These are phyloP conservation scores for Zosterops hypoxanthus DNA, from an alignment of 2,113 vertebrate species.

Conservation along the genomic window DNA sequence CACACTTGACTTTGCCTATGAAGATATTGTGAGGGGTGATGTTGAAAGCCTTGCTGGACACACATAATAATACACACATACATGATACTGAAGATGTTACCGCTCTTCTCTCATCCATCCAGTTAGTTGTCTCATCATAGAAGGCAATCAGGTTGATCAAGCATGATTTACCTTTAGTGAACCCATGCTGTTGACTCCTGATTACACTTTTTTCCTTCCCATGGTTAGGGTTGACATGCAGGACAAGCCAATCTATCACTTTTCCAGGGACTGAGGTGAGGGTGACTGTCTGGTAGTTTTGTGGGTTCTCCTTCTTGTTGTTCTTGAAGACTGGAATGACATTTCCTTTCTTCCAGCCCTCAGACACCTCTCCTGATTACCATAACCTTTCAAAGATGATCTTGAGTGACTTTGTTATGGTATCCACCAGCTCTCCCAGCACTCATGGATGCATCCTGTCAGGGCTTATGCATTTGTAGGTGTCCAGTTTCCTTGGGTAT, in stretches of 20 bases:
- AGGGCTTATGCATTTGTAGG: no score
- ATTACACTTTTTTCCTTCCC: neutral
- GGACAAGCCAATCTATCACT: fast-evolving
- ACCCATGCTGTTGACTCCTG: neutral
- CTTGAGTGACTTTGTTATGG: neutral
- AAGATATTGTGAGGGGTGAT: neutral
- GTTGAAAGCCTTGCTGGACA: neutral
- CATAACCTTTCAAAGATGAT: neutral
- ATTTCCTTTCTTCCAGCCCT: neutral
- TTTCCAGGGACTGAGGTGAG: neutral
- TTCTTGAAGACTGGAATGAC: neutral
- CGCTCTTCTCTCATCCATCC: neutral
- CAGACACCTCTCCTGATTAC: neutral
- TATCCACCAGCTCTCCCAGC: fast-evolving
- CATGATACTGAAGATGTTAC: neutral
- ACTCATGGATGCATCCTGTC: no score
- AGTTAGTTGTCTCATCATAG: neutral
- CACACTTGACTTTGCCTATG: neutral
- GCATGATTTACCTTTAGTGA: neutral
- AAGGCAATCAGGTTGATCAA: neutral
- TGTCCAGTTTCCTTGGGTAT: neutral
- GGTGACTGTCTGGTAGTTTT: neutral
- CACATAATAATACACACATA: neutral
- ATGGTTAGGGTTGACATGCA: neutral
- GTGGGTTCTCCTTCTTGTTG: neutral